Evolutionary conservation across 2,113 vertebrate species (phyloP), one percentile per base, ranked within the genome.

Genomic region (Ophthalmolycus amberensis): DNA sequence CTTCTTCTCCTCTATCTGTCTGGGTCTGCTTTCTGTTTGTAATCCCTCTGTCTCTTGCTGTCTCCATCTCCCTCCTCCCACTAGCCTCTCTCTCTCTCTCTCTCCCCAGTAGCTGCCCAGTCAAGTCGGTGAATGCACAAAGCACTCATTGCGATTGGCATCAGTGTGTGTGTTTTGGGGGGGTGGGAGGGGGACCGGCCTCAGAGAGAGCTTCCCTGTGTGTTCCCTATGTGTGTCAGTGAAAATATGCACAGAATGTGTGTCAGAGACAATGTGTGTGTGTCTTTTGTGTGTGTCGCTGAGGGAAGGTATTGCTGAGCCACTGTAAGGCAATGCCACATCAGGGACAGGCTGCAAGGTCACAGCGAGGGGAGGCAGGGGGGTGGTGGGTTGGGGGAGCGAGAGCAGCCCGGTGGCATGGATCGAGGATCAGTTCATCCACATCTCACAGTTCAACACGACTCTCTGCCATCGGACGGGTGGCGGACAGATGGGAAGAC

Each of bases 71-170:
- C 77, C 84, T 86, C 87, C 87, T 90, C 87, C 89, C 88, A 83
- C 84, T 77, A 63, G 78, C 56, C 80, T 80, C 82, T 75, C 77
- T 71, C 78, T 71, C 84, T 80, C 86, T 72, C 77, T 67, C 84
- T 79, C 85, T 86, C 86, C 69, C 63, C 83, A 60, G 81, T 87
- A 71, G 85, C 88, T 90, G 87, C 85, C 84, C 86, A 88, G 88
- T 79, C 83, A 83, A 58, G 85, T 74, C 75, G 74, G 85, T 88
- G 85, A 93, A 94, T 91, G 84, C 91, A 93, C 93, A 95, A 94
- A 94, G 94, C 91, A 89, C 83, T 90, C 87, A 83, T 69, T 90
- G 85, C 90, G 77, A 88, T 77, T 94, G 93, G 90, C 77, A 83
- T 91, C 82, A 85, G 93, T 89, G 87, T 87, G 88, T 85, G 87